A percentile compares a stretch with the other conserved stretches of the same genome.
phyloP scores from a whole-genome alignment of 2,888 invertebrate species.

The Eristalis intricaria region DNA sequence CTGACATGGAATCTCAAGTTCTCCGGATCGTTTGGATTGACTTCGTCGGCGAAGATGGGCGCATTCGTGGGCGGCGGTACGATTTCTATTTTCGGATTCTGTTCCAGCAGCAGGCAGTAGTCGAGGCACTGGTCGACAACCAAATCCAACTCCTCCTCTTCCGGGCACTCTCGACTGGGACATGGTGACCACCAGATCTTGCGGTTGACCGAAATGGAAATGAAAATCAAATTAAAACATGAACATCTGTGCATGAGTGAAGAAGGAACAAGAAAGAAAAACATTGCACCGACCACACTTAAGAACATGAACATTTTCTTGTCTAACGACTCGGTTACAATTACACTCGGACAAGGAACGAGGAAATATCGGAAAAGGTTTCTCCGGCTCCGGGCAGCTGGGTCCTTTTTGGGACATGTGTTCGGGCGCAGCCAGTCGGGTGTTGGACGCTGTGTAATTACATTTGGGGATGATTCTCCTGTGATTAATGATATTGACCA shows the following conservation, averaged over 20 bases:
- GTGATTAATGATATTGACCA: constrained; percentile 40
- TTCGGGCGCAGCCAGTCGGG: background rate
- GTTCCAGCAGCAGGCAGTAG: constrained; percentile 85
- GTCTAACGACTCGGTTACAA: constrained; percentile 21
- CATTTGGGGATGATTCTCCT: constrained; percentile 17
- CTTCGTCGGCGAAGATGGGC: constrained; percentile 73
- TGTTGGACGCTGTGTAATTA: constrained; percentile 25
- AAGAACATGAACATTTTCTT: constrained; percentile 37
- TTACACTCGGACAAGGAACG: constrained; percentile 40
- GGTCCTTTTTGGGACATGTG: background rate
- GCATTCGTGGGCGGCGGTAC: constrained; percentile 74
- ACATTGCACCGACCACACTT: background rate
- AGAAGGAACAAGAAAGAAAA: background rate
- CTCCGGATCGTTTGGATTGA: constrained; percentile 82
- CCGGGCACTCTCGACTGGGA: constrained; percentile 90
- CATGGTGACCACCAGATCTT: constrained; percentile 93
- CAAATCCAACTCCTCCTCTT: constrained; percentile 87
- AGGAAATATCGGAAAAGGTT: constrained; percentile 27
- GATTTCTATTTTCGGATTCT: constrained; percentile 79
- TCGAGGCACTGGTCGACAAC: constrained; percentile 88
- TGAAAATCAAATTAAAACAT: constrained; percentile 15
- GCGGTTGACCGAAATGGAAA: constrained; percentile 33
- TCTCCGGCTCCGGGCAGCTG: background rate
- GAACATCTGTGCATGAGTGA: background rate
- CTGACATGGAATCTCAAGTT: constrained; percentile 84